Evolutionary conservation across 2,888 invertebrate genomes (phyloP).

Genomic region (Bhutanitis thaidina): DNA sequence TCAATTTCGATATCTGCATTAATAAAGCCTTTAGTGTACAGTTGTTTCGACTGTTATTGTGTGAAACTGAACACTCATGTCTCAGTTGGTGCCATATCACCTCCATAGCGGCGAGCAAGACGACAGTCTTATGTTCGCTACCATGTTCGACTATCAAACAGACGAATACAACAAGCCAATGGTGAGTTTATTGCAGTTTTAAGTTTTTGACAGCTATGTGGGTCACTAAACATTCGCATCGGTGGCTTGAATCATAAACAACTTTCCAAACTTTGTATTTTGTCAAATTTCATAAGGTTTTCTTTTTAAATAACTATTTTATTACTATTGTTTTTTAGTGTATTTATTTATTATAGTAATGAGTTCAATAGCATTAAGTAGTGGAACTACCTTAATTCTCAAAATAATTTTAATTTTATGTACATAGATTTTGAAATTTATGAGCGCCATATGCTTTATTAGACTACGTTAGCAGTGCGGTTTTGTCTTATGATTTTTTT

Average conservation of each 20-base stretch:
- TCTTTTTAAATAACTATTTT: slow-evolving; percentile 9
- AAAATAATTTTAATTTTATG: too few relatives aligned
- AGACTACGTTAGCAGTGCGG: neutral
- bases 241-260: slow-evolving; percentile 46
- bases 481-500: too few relatives aligned
- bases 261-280: slow-evolving; percentile 46
- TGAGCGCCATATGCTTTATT: slow-evolving; percentile 1
- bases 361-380: too few relatives aligned
- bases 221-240: slow-evolving; percentile 21
- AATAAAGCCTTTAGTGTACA: slow-evolving; percentile 43
- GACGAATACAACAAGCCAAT: slow-evolving; percentile 67
- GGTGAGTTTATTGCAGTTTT: slow-evolving; percentile 49
- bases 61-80: slow-evolving; percentile 75
- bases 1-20: slow-evolving; percentile 45
- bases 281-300: slow-evolving; percentile 27
- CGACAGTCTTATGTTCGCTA: slow-evolving; percentile 78
- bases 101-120: slow-evolving; percentile 70
- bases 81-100: slow-evolving; percentile 82
- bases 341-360: too few relatives aligned
- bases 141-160: slow-evolving; percentile 76
- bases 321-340: too few relatives aligned
- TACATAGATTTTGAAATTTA: neutral
- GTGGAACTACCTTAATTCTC: too few relatives aligned
- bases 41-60: slow-evolving; percentile 55
- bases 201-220: slow-evolving; percentile 17